A percentile compares a stretch with the other conserved stretches of the same genome.
Conservation (phyloP, 2,113 vertebrate species). For the Muntiacus muntjak region DNA sequence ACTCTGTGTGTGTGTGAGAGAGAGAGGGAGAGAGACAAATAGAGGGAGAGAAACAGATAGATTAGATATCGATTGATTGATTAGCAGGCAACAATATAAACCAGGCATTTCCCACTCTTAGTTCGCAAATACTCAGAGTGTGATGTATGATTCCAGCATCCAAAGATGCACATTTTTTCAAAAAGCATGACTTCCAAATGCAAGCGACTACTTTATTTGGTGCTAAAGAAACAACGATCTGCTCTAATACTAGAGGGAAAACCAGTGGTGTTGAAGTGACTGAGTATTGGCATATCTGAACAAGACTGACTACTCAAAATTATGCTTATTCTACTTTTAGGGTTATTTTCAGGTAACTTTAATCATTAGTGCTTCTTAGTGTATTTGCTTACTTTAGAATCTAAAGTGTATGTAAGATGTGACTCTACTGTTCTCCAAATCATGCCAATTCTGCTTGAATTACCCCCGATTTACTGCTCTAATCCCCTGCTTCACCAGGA, state of each 20-base stretch:
- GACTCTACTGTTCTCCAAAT: conserved; percentile 13
- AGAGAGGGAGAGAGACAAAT: too few species aligned
- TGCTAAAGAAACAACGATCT: not conserved
- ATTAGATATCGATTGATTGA: not conserved
- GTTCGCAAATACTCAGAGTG: not conserved
- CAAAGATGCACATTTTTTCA: not conserved
- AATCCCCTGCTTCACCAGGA: conserved; percentile 49
- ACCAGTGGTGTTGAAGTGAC: not conserved
- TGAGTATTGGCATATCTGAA: not conserved
- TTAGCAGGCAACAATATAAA: not conserved
- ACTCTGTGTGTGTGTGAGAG: not conserved
- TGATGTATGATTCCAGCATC: not conserved
- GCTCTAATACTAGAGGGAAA: not conserved
- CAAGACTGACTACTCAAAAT: not conserved
- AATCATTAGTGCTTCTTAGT: not conserved
- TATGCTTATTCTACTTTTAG: not conserved
- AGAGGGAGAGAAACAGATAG: not conserved
- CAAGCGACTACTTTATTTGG: not conserved
- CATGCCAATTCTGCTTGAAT: conserved; percentile 25
- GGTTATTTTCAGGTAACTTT: not conserved
- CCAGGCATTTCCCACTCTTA: not conserved
- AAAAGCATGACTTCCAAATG: not conserved
- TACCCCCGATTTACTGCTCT: not conserved
- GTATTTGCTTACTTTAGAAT: conserved; percentile 32
- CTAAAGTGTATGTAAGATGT: conserved; percentile 22